These are phyloP conservation scores for Uropetala carovei DNA, from an alignment of 2,888 invertebrate genomes.

Conservation along the genomic window DNA sequence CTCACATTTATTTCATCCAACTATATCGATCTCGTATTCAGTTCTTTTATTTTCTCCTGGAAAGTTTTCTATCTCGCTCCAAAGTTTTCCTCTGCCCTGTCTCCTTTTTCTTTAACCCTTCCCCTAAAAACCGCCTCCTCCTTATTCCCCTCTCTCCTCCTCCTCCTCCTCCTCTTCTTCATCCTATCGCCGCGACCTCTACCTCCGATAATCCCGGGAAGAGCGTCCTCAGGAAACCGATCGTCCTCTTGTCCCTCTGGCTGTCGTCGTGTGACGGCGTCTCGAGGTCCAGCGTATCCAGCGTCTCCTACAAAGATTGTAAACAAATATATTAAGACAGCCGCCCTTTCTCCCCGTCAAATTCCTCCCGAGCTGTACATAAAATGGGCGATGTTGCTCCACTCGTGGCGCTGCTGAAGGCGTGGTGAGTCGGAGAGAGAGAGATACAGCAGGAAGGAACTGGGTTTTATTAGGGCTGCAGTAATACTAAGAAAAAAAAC, in stretches of 20 bases:
- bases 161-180: conserved; percentile 30
- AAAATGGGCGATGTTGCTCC: too few relatives aligned
- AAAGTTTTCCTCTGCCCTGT: too few relatives aligned
- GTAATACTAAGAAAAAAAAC: too few relatives aligned
- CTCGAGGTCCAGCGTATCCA: conserved; percentile 83
- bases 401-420: too few relatives aligned
- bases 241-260: conserved; percentile 86
- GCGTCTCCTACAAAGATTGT: conserved; percentile 77
- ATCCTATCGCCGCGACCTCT: conserved; percentile 70
- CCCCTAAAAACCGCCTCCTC: conserved; percentile 34
- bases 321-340: conserved; percentile 49
- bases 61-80: too few relatives aligned
- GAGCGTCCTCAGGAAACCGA: conserved; percentile 84
- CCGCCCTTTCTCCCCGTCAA: background rate
- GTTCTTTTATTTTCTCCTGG: too few relatives aligned
- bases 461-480: too few relatives aligned
- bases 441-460: too few relatives aligned
- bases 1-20: too few relatives aligned
- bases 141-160: background rate
- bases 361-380: background rate
- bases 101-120: too few relatives aligned
- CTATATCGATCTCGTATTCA: too few relatives aligned
- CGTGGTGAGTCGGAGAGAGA: too few relatives aligned
- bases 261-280: conserved; percentile 73
- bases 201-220: conserved; percentile 88